These are phyloP conservation scores for Coryphaenoides rupestris DNA, from an alignment of 2,113 vertebrate species.

Conservation along the genomic window DNA sequence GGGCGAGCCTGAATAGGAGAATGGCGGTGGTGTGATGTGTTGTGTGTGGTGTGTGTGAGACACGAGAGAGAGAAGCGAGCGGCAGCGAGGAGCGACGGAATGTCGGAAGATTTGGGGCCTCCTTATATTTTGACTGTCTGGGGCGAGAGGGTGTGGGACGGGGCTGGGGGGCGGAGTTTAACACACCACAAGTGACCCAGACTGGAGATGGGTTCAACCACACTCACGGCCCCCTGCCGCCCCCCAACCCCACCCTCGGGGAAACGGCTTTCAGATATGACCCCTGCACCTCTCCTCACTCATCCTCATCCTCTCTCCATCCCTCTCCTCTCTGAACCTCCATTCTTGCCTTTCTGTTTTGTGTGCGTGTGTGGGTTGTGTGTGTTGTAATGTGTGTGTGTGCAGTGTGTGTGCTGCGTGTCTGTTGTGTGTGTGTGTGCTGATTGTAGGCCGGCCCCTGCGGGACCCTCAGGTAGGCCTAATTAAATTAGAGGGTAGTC, in stretches of 20 bases:
- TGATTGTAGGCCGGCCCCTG: too few species aligned
- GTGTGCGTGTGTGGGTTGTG: constrained; percentile 36
- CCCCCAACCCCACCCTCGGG: not conserved
- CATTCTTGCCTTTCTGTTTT: too few species aligned
- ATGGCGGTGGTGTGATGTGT: too few species aligned
- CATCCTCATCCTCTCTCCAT: not conserved
- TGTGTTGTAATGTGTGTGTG: constrained; percentile 25
- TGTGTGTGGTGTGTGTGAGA: too few species aligned
- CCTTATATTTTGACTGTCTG: not conserved
- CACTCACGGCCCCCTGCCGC: not conserved
- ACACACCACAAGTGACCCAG: not conserved
- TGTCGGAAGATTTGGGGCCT: too few species aligned
- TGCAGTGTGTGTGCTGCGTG: constrained; percentile 35
- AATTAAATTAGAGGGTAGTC: too few species aligned
- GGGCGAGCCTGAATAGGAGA: not conserved
- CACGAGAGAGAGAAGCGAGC: not conserved
- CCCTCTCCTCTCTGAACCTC: too few species aligned
- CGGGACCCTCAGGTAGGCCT: too few species aligned
- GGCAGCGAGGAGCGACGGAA: not conserved
- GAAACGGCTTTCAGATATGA: not conserved
- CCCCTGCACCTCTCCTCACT: not conserved
- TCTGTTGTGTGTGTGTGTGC: not conserved
- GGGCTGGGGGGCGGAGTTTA: too few species aligned
- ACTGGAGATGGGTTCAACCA: too few species aligned
- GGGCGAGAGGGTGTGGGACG: not conserved